Base-by-base conservation (phyloP, 2,797 vertebrate species). In the Gadopsis marmoratus region DNA sequence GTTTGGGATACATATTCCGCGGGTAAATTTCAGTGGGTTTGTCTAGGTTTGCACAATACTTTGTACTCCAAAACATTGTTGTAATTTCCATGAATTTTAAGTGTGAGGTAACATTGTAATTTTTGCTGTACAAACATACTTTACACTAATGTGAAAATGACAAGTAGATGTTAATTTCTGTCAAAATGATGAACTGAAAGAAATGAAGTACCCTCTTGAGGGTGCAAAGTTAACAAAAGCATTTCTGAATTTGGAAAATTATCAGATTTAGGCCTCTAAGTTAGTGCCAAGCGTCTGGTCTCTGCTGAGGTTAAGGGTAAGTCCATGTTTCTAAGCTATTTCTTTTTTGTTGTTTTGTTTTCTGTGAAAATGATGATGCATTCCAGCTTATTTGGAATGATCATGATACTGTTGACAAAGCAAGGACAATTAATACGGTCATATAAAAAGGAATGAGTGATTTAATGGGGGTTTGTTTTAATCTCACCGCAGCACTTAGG, bases 371-470 rank as follows among this genome's bases (percentile, higher is more conserved):
- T 43, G 26, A 76, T 72, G 77, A 77, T 75, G 60, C 67, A 74
- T 78, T 63, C 21, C 45, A 62, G 14, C 17, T 82, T 83, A 84
- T 79, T 87, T 71, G 26, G 82, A 74, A 86, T 91, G 78, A 81
- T 80, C 71, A 64, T 59, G 71, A 84, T 84, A 74, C 61, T 71
- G 67, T 74, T 75, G 31, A 74, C 78, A 78, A 74, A 86, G 55
- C 74, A 41, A 76, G 60, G 53, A 86, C 82, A 89, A 89, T 88
- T 89, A 88, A 78, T 71, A 86, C n/a, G 2, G 48, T 77, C 62
- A 56, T 71, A 73, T 68, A 82, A 77, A 71, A 77, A 71, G 63
- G 55, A 68, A 88, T 48, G 81, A 83, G 81, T 59, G 43, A 86
- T 71, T 89, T 74, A 74, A 33, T 66, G 73, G 64, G 39, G 54